Percentiles rank a stretch among this genome's conserved stretches.
Evolutionary conservation across 2,797 vertebrate species (phyloP).

Genomic region (Delichon dasypus): DNA sequence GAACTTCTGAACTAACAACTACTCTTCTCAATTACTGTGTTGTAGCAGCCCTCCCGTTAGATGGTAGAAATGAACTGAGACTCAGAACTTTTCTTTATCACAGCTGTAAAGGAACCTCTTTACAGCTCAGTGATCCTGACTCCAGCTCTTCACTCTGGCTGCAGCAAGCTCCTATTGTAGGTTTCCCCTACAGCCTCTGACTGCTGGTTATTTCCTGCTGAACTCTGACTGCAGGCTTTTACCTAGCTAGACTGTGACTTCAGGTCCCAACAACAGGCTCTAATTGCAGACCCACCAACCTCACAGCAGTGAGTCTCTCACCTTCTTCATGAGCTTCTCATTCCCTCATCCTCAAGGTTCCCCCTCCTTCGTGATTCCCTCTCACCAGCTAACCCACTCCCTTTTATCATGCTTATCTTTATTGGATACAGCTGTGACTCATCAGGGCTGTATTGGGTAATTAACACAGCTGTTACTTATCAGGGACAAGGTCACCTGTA

Average conservation of each 20-base stretch:
- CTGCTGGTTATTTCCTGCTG: neutral
- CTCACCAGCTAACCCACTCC: neutral
- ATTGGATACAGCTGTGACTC: neutral
- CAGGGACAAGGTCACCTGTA: neutral
- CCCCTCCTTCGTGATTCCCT: neutral
- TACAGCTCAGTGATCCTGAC: neutral
- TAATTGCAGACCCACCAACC: neutral
- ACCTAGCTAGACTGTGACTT: neutral
- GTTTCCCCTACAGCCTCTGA: neutral
- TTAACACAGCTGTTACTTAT: neutral
- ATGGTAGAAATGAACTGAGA: neutral
- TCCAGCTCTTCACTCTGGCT: neutral
- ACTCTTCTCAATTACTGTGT: neutral
- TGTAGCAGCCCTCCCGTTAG: neutral
- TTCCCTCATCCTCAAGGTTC: neutral
- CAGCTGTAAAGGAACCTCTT: neutral
- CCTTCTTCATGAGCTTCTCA: neutral
- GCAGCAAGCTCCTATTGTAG: too few relatives aligned
- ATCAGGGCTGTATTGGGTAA: neutral
- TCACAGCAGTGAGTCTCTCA: neutral
- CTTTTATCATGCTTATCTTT: neutral
- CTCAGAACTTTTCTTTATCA: neutral
- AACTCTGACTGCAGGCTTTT: neutral
- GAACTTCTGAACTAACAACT: neutral
- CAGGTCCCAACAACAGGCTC: neutral